These are phyloP conservation scores for Tillus elongatus DNA, from an alignment of 2,888 invertebrate species.

Conservation along the genomic window DNA sequence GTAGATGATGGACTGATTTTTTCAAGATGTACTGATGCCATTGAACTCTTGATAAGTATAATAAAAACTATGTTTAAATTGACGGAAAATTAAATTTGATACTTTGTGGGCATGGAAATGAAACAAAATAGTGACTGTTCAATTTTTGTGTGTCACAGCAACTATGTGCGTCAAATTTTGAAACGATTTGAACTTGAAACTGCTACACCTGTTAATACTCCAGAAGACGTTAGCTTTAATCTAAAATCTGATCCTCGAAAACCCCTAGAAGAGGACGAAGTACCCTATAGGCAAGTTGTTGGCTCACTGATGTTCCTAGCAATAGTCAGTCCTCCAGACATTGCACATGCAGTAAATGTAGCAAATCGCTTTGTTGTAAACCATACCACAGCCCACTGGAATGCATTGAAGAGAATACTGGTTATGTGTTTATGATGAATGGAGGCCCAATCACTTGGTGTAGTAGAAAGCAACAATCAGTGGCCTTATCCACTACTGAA, in stretches of 20 bases:
- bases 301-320: conserved; percentile 19
- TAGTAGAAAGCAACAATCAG: conserved; percentile 21
- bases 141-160: conserved; percentile 11
- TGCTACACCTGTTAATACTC: conserved; percentile 10
- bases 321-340: conserved; percentile 20
- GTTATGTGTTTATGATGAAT: background rate
- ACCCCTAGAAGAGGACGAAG: background rate
- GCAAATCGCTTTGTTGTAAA: conserved; percentile 18
- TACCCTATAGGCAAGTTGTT: conserved; percentile 19
- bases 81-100: conserved; percentile 4
- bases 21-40: too few relatives aligned
- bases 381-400: conserved; percentile 6
- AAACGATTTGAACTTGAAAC: conserved; percentile 10
- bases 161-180: conserved; percentile 11
- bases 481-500: background rate
- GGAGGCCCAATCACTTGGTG: conserved; percentile 1
- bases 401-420: too few relatives aligned
- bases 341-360: conserved; percentile 18
- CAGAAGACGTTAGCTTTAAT: conserved; percentile 12
- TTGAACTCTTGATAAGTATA: background rate
- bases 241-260: too few relatives aligned
- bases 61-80: conserved; percentile 11
- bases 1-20: too few relatives aligned
- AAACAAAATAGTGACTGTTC: conserved; percentile 5
- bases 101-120: conserved; percentile 16